These are phyloP conservation scores for Botrylloides violaceus DNA, from an alignment of 23 tunicate genomes.

Conservation along the genomic window DNA sequence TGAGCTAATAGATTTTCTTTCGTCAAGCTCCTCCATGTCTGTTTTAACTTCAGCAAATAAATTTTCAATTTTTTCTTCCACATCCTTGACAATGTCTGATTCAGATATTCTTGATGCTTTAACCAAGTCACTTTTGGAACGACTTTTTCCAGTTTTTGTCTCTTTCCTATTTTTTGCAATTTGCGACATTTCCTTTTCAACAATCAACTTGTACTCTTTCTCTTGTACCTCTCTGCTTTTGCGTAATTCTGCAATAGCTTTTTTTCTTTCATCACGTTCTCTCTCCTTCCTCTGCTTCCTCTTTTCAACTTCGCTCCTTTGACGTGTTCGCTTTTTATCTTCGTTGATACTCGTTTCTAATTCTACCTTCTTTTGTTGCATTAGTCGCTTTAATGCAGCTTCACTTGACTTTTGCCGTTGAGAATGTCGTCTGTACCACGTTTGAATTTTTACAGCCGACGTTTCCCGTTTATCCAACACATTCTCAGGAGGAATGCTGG, in stretches of 20 bases:
- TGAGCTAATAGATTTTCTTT: background rate
- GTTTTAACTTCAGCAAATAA: constrained; percentile 11
- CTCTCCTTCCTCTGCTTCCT: constrained; percentile 48
- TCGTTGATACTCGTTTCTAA: constrained; percentile 31
- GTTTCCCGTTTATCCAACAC: constrained; percentile 20
- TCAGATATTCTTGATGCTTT: background rate
- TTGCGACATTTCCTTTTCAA: constrained; percentile 54
- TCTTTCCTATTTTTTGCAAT: constrained; percentile 34
- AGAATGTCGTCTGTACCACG: constrained; percentile 47
- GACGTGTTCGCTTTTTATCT: constrained; percentile 30
- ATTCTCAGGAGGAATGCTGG: background rate
- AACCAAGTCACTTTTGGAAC: background rate
- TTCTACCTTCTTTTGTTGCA: constrained; percentile 54
- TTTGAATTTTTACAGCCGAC: constrained; percentile 46
- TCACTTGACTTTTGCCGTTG: constrained; percentile 29
- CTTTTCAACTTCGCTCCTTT: constrained; percentile 60
- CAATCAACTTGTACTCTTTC: constrained; percentile 20
- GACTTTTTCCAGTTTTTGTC: background rate
- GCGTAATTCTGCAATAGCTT: constrained; percentile 65
- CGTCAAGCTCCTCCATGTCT: background rate
- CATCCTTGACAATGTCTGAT: constrained; percentile 17
- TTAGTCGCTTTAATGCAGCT: constrained; percentile 58
- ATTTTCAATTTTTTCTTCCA: constrained; percentile 21
- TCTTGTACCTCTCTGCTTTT: constrained; percentile 51
- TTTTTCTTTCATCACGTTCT: constrained; percentile 54